Evolutionary conservation across 1,140 invertebrate genomes (phyloP).

Genomic region (Choristoneura fumiferana): DNA sequence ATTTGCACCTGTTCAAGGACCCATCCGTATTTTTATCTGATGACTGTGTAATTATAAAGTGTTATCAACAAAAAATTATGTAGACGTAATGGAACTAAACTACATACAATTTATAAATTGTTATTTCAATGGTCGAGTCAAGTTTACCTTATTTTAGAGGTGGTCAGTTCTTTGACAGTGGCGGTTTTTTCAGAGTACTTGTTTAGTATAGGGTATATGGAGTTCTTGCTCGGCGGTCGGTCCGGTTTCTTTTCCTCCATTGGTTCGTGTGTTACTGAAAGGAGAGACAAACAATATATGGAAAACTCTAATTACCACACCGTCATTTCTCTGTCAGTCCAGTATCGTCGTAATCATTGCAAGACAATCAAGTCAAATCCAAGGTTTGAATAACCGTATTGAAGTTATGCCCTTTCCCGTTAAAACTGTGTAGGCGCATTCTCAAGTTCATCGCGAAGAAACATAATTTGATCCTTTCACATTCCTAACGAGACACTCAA

Average conservation of each 20-base stretch:
- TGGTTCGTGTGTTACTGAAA: slow-evolving; percentile 45
- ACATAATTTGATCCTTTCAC: slow-evolving; percentile 9
- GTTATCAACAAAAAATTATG: no score
- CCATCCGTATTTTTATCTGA: no score
- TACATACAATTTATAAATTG: no score
- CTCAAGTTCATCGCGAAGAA: slow-evolving; percentile 5
- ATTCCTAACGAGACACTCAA: background rate
- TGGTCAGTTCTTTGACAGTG: slow-evolving; percentile 66
- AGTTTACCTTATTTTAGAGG: slow-evolving; percentile 64
- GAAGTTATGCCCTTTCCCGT: slow-evolving; percentile 10
- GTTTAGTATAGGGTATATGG: slow-evolving; percentile 63
- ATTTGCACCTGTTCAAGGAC: no score
- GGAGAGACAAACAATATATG: background rate
- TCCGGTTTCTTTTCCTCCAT: slow-evolving; percentile 64
- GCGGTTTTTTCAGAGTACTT: slow-evolving; percentile 69
- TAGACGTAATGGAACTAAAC: no score
- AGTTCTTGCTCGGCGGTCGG: slow-evolving; percentile 50
- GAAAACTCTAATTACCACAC: no score
- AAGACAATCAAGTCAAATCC: background rate
- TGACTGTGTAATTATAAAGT: no score
- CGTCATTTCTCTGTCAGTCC: no score
- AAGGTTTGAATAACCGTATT: background rate
- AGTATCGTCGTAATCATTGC: background rate
- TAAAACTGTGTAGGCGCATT: background rate
- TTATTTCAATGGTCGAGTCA: no score